Conservation (phyloP, 1,140 invertebrate species). For the Harpegnathos saltator region DNA sequence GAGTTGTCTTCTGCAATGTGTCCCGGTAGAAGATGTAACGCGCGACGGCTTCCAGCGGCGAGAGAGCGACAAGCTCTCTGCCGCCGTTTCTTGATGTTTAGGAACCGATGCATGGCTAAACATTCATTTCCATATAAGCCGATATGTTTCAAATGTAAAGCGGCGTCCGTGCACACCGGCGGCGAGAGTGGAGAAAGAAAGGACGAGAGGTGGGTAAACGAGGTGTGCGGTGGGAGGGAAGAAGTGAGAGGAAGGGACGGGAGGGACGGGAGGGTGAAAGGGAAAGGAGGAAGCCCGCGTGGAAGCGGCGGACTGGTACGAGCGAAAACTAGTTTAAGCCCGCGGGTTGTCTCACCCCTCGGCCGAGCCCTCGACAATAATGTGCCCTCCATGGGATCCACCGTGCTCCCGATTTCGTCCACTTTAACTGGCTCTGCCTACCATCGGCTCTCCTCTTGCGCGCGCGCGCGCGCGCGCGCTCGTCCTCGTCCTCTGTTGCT, state of each 20-base stretch:
- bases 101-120: slow-evolving; percentile 77
- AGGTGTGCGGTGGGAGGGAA: slow-evolving; percentile 42
- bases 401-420: slow-evolving; percentile 70
- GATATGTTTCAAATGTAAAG: slow-evolving; percentile 83
- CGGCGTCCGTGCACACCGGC: slow-evolving; percentile 50
- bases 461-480: not conserved
- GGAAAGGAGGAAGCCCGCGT: slow-evolving; percentile 52
- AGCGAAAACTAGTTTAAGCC: slow-evolving; percentile 73
- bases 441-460: slow-evolving; percentile 21
- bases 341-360: slow-evolving; percentile 70
- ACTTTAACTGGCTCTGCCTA: slow-evolving; percentile 70
- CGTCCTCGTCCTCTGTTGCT: not conserved
- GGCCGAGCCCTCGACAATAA: slow-evolving; percentile 64
- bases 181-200: slow-evolving; percentile 69
- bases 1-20: slow-evolving; percentile 57
- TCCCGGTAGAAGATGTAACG: slow-evolving; percentile 34
- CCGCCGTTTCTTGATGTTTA: slow-evolving; percentile 67
- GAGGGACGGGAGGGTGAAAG: too few species aligned
- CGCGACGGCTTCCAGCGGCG: slow-evolving; percentile 61
- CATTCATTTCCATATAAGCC: slow-evolving; percentile 82
- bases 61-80: not conserved
- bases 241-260: slow-evolving; percentile 45
- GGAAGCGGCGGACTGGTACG: slow-evolving; percentile 71
- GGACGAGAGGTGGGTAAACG: slow-evolving; percentile 58
- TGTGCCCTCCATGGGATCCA: slow-evolving; percentile 73